Percentiles rank a stretch among this genome's conserved stretches.
Evolutionary conservation across 2,888 invertebrate species (phyloP).

Genomic region (Agrotis ipsilon): DNA sequence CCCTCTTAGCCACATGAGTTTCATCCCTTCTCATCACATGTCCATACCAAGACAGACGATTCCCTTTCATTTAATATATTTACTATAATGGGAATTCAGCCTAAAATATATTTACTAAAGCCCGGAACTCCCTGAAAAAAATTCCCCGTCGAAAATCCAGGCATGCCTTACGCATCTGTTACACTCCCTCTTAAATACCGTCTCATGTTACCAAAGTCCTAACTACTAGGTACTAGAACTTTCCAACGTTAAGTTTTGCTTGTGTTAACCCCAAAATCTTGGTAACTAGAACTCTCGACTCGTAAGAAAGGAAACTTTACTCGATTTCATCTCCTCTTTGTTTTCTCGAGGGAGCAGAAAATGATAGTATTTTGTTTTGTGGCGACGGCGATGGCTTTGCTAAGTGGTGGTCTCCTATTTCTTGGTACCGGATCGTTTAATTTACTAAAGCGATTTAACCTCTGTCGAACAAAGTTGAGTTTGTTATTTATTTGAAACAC

Average conservation of each 20-base stretch:
- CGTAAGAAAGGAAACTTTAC: constrained; percentile 46
- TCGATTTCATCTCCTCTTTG: constrained; percentile 47
- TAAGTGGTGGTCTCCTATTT: constrained; percentile 34
- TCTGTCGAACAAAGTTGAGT: too few relatives aligned
- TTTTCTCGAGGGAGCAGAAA: constrained; percentile 26
- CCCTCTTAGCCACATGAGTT: too few relatives aligned
- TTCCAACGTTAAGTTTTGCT: constrained; percentile 47
- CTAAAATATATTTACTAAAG: too few relatives aligned
- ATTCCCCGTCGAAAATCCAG: constrained; percentile 3
- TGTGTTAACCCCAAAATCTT: constrained; percentile 49
- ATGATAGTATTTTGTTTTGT: constrained; percentile 36
- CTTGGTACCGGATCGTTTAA: constrained; percentile 2
- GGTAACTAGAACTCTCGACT: constrained; percentile 40
- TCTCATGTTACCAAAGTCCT: constrained; percentile 36
- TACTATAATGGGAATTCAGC: too few relatives aligned
- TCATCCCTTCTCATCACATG: too few relatives aligned
- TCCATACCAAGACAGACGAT: too few relatives aligned
- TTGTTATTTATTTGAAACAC: too few relatives aligned
- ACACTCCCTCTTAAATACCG: constrained; percentile 45
- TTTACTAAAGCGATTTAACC: background rate
- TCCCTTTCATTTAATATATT: too few relatives aligned
- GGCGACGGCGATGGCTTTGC: constrained; percentile 5
- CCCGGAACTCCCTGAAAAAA: background rate
- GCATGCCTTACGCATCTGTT: constrained; percentile 42
- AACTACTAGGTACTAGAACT: constrained; percentile 37